Evolutionary conservation across 2,797 vertebrate genomes (phyloP).

Genomic region (Sebastes vulpes): DNA sequence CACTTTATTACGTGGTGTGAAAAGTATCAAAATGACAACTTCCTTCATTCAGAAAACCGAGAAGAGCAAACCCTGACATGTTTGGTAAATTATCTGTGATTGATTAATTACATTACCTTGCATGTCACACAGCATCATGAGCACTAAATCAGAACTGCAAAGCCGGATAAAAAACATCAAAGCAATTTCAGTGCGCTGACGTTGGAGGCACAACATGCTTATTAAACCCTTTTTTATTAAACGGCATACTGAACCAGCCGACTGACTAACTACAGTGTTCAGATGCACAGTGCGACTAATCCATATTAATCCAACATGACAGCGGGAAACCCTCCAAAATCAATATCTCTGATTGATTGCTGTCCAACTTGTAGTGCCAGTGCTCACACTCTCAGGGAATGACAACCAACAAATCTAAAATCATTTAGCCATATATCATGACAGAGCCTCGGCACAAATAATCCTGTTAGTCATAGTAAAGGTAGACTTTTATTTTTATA

Average conservation of each 20-base stretch:
- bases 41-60: conserved; percentile 14
- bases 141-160: conserved; percentile 40
- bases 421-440: conserved; percentile 16
- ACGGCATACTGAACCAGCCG: conserved; percentile 41
- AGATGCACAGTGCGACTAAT: conserved; percentile 65
- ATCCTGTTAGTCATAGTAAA: conserved; percentile 14
- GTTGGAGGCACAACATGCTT: conserved; percentile 48
- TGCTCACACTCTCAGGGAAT: conserved; percentile 25
- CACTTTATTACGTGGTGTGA: neutral
- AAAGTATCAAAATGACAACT: conserved; percentile 14
- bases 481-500: neutral
- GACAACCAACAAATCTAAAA: conserved; percentile 39
- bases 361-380: conserved; percentile 48
- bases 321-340: conserved; percentile 63
- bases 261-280: conserved; percentile 59
- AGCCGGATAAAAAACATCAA: conserved; percentile 63
- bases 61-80: conserved; percentile 23
- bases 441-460: conserved; percentile 6
- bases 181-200: conserved; percentile 33
- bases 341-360: conserved; percentile 71
- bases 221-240: conserved; percentile 40
- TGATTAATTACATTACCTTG: conserved; percentile 55
- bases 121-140: conserved; percentile 29
- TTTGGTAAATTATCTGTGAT: conserved; percentile 31
- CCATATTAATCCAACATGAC: conserved; percentile 77